Conservation (phyloP, 2,113 vertebrate species). For the Calonectris borealis region DNA sequence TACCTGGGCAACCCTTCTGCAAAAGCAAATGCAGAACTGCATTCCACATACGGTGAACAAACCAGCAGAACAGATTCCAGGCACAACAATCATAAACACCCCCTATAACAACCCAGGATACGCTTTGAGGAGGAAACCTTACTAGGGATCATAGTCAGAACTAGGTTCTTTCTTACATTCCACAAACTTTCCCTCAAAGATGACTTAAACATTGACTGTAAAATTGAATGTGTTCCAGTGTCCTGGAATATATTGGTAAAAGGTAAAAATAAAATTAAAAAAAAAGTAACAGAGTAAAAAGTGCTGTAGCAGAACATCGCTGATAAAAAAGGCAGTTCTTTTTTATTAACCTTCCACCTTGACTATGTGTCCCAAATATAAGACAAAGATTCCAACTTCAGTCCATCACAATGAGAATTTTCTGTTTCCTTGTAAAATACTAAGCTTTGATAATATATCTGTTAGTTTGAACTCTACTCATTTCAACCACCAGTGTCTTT, state of each 20-base stretch:
- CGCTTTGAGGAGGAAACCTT: background rate
- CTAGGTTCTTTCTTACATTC: background rate
- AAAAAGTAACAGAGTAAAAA: background rate
- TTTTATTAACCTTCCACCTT: background rate
- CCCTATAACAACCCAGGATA: background rate
- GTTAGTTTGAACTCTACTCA: background rate
- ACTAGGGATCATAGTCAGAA: background rate
- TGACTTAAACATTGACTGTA: accelerated
- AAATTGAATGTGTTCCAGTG: background rate
- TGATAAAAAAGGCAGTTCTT: background rate
- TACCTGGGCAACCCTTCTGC: background rate
- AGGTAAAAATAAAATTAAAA: background rate
- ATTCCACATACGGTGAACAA: background rate
- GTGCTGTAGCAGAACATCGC: background rate
- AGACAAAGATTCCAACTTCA: background rate
- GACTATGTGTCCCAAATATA: background rate
- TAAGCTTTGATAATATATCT: background rate
- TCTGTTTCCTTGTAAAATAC: background rate
- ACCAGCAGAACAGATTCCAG: background rate
- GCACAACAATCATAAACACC: background rate
- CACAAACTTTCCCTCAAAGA: background rate
- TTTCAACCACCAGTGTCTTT: background rate
- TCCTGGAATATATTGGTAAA: background rate
- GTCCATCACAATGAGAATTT: background rate
- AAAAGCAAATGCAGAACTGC: background rate